Base-by-base conservation (phyloP, 2,113 vertebrate genomes). In the Siniperca knerii region DNA sequence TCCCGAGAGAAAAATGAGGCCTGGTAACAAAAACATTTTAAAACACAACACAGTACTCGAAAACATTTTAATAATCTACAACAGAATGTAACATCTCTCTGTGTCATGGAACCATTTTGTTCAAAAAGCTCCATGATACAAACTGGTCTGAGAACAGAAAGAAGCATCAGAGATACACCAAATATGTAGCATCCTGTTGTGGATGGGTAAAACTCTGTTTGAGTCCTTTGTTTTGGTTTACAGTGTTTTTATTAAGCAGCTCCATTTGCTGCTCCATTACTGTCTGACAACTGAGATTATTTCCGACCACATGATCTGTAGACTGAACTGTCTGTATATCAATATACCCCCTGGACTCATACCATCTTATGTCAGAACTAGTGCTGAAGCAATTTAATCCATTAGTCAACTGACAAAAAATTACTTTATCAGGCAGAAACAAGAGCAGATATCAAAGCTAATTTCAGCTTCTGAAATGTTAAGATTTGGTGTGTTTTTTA, bases 271-370 rank as follows among this genome's bases (percentile, higher is more conserved):
- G 35, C 52, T 55, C 76, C 82, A 29, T 78, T 78, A 78, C 48
- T 44, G 37, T 74, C 79, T 80, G 76, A 72, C 74, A 80, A 40
- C 12, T 55, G 69, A 80, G 83, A 68, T 77, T 73, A 77, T 25
- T 74, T 79, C 75, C 58, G 37, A 78, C 72, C 52, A n/a, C 79
- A 61, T 35, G 54, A 79, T 71, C 67, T 42, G 40, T 71, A 57
- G 44, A 75, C 54, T 12, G 23, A 75, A 58, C 48, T 7, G 50
- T 72, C 58, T 71, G 67, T 29, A 60, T 65, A 73, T 84, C 65
- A 76, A 73, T 64, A 79, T 75, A 80, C 82, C 77, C 72, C 85
- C 80, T 79, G 81, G 75, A 46, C 77, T 66, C 67, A 16, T 4
- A 74, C 21, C 62, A 65, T 80, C 37, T 75, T 40, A 60, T 77